Evolutionary conservation across 2,888 invertebrate species (phyloP).

Genomic region (Autographa gamma): DNA sequence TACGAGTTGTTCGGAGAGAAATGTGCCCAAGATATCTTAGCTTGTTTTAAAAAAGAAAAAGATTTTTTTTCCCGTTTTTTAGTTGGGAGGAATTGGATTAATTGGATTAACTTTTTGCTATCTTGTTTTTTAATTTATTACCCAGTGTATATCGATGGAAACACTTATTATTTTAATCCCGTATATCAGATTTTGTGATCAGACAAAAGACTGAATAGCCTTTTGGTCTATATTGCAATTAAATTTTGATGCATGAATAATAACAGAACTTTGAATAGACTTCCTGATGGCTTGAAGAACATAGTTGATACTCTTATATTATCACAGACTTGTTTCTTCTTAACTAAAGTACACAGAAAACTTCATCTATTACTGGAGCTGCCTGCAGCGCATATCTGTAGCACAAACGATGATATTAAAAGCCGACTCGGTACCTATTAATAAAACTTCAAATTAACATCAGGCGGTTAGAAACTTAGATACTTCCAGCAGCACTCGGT

Average conservation of each 20-base stretch:
- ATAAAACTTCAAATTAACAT: conserved; percentile 62
- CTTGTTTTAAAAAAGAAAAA: conserved; percentile 40
- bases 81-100: conserved; percentile 12
- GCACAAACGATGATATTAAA: conserved; percentile 15
- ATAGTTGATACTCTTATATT: neutral
- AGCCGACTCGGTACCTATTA: conserved; percentile 27
- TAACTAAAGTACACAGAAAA: conserved; percentile 8
- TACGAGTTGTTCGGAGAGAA: conserved; percentile 51
- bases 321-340: neutral
- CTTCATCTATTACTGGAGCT: neutral
- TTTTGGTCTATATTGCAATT: too few relatives aligned
- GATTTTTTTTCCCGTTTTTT: conserved; percentile 29
- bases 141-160: neutral
- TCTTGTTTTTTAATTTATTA: neutral
- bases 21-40: conserved; percentile 42
- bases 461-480: conserved; percentile 60
- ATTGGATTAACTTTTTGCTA: conserved; percentile 11
- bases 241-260: too few relatives aligned
- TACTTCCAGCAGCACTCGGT: conserved; percentile 47
- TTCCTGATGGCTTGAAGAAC: neutral
- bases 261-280: too few relatives aligned
- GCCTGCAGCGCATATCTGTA: conserved; percentile 9
- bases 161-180: too few relatives aligned
- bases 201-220: too few relatives aligned
- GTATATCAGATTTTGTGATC: too few relatives aligned